Evolutionary conservation across 2,888 invertebrate species (phyloP), one percentile per base, ranked within the genome.

Genomic region (Plagodis dolabraria): DNA sequence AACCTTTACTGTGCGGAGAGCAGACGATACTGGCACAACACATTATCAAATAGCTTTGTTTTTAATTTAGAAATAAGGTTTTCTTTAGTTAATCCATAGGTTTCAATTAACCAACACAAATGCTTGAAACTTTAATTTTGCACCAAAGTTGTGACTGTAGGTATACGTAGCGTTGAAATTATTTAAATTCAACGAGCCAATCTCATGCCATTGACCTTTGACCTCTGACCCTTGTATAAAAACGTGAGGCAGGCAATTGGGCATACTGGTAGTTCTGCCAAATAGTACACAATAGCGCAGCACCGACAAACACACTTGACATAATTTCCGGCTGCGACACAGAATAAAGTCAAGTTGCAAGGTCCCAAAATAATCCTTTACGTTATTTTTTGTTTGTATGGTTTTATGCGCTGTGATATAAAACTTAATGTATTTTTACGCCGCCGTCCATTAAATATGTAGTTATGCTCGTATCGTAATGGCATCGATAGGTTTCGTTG

Each of bases 241-340:
- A 36, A 36, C 36, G 8, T 36, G 7, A 7, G 8, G 8, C 7
- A 36, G 8, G 42, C 10, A 42, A 42, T n/a, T n/a, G 36, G n/a
- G 42, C 42, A 42, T n/a, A 22, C 22, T 22, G 2, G 2, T 22
- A 42, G 42, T 11, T 53, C 33, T 40, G 46, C 35, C 36, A 36
- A 54, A 36, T 42, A 36, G 22, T 6, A 43, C 42, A 33, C 0
- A 43, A 50, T 42, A 40, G 42, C 50, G 35, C 35, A 22, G 35
- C 35, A 12, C 51, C 34, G 51, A 57, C 47, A 57, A 56, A 56
- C 50, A 56, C 22, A 47, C 50, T 56, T 56, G 49, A 56, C 56
- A 56, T n/a, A 46, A 42, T 50, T 56, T 56, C 50, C 50, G 50
- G 45, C 42, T 35, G 11, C 8, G 36, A 36, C 36, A 7, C 36